These are phyloP conservation scores for Neopipo cinnamomea DNA, from an alignment of 2,113 vertebrate species.

Conservation along the genomic window DNA sequence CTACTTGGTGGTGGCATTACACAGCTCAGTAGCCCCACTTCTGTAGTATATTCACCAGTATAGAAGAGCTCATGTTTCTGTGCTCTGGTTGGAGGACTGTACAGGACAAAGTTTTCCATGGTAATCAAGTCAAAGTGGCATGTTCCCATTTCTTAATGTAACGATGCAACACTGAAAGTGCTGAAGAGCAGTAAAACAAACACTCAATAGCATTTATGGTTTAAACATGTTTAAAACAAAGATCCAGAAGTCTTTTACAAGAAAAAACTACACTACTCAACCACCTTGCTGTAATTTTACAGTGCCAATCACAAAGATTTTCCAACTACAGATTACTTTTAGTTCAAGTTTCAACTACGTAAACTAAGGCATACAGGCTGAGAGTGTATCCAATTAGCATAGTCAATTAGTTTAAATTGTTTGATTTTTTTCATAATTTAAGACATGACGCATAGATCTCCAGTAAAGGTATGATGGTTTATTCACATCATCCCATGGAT, in stretches of 20 bases:
- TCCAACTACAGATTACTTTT: background rate
- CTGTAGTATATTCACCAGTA: background rate
- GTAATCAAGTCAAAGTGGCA: background rate
- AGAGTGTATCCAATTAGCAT: background rate
- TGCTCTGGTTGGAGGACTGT: background rate
- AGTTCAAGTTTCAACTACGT: background rate
- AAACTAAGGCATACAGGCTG: background rate
- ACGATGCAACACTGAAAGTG: background rate
- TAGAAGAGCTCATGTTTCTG: background rate
- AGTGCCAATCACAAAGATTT: background rate
- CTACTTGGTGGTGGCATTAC: background rate
- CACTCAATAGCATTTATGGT: background rate
- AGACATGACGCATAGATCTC: background rate
- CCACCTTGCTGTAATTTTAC: background rate
- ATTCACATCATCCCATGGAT: background rate
- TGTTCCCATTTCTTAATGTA: background rate
- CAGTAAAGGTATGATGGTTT: background rate
- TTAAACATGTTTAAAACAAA: background rate
- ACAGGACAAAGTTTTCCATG: background rate
- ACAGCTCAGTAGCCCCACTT: background rate
- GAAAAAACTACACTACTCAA: background rate
- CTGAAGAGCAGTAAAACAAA: background rate
- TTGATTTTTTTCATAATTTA: background rate
- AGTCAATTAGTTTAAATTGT: background rate
- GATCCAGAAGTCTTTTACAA: background rate